Evolutionary conservation across 2,113 vertebrate species (phyloP), one percentile per base, ranked within the genome.

Genomic region (Reinhardtius hippoglossoides): DNA sequence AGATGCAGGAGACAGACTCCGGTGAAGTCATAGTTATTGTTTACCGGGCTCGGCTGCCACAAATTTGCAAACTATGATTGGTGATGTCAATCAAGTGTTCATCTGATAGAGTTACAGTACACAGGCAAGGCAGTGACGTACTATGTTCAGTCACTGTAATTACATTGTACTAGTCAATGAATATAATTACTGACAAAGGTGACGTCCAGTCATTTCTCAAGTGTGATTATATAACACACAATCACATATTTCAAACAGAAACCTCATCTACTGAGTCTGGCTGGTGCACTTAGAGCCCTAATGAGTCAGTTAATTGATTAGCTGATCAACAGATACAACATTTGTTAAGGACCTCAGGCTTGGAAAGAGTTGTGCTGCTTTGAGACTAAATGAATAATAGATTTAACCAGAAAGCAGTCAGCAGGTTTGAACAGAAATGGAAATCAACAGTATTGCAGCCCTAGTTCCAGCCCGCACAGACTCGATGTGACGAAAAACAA

Each of bases 1-100:
- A 40, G 5, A 16, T 2, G 24, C 10, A 23, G 46, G 63, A 54
- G 46, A 42, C 20, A 23, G 20, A 15, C 4, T 15, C 18, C 10
- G 59, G 63, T 50, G 27, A 37, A 70, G 66, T 31, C 3, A 12
- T 23, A 37, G 3, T 70, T 42, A 23, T 26, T 35, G 63, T 46
- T 52, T 20, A 21, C 35, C 46, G 54, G 55, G 60, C 62, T 55
- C 46, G 24, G 56, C 24, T 74, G 52, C 42, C 40, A 64, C 58
- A 68, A 64, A 68, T 74, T 65, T 63, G 71, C 12, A 63, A 58
- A 50, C 57, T 64, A 9, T 64, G 50, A 50, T 9, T 21, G 21
- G 21, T 20, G 13, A 74, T 3, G 13, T 13, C 9, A 66, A 55
- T 35, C 15, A 55, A 57, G 58, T 64, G 24, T 57, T 44, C 3